These are phyloP conservation scores for Erpobdella octoculata DNA, from an alignment of 2,888 invertebrate genomes.

Conservation along the genomic window DNA sequence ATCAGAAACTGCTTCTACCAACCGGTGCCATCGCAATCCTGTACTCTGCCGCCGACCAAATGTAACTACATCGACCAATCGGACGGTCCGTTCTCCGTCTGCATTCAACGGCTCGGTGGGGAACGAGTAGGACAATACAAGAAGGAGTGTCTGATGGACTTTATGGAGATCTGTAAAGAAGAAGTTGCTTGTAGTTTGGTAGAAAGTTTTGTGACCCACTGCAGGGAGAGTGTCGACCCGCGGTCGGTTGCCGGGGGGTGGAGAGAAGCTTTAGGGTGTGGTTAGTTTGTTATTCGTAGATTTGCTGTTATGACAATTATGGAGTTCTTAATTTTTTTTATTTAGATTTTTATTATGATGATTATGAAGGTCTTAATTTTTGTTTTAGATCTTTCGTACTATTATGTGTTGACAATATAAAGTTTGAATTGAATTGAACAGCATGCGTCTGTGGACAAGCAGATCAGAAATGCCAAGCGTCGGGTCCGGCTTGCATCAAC, in stretches of 20 bases:
- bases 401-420: too few relatives aligned
- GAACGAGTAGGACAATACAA: background rate
- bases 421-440: too few relatives aligned
- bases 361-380: too few relatives aligned
- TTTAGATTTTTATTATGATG: too few relatives aligned
- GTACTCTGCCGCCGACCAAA: too few relatives aligned
- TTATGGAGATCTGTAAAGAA: background rate
- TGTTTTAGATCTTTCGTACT: too few relatives aligned
- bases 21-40: background rate
- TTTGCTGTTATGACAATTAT: too few relatives aligned
- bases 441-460: slow-evolving; percentile 7
- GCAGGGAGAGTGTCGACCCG: background rate
- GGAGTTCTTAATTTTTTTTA: too few relatives aligned
- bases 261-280: background rate
- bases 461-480: background rate
- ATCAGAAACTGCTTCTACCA: background rate
- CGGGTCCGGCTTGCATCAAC: background rate
- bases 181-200: background rate
- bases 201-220: background rate
- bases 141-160: background rate
- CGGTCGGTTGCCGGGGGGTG: background rate
- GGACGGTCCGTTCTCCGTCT: background rate
- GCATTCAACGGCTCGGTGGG: background rate
- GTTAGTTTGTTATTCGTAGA: too few relatives aligned
- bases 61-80: too few relatives aligned